A percentile compares a stretch with the other conserved stretches of the same genome.
Conservation (phyloP, 2,797 vertebrate genomes). For the Paramormyrops hopkinsi region DNA sequence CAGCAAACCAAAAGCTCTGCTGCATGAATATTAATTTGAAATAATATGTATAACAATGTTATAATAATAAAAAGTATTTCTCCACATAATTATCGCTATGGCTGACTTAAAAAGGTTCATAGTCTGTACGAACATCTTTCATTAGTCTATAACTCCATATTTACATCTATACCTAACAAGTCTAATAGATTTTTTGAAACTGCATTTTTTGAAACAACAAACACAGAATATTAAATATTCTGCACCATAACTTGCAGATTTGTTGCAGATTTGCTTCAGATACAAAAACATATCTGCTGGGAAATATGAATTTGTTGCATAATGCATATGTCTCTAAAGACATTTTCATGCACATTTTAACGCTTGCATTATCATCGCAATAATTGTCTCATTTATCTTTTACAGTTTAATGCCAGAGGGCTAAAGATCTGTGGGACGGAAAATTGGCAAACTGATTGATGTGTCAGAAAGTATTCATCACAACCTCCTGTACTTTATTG, state of each 20-base stretch:
- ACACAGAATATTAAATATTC: neutral
- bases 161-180: neutral
- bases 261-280: constrained; percentile 6
- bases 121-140: neutral
- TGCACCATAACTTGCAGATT: neutral
- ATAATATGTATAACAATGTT: neutral
- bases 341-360: constrained; percentile 8
- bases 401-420: constrained; percentile 12
- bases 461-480: constrained; percentile 7
- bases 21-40: neutral
- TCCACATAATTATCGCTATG: neutral
- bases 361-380: neutral
- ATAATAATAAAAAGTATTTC: neutral
- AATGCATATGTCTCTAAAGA: neutral
- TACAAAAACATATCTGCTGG: constrained; percentile 5
- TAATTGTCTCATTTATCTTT: constrained; percentile 14
- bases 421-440: constrained; percentile 11
- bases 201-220: neutral
- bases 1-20: neutral
- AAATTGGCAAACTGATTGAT: constrained; percentile 5
- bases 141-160: neutral
- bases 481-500: neutral
- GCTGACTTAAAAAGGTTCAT: neutral
- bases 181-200: neutral
- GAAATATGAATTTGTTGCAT: constrained; percentile 7